Conservation (phyloP, 2,888 invertebrate genomes). For the Thalpophila matura region DNA sequence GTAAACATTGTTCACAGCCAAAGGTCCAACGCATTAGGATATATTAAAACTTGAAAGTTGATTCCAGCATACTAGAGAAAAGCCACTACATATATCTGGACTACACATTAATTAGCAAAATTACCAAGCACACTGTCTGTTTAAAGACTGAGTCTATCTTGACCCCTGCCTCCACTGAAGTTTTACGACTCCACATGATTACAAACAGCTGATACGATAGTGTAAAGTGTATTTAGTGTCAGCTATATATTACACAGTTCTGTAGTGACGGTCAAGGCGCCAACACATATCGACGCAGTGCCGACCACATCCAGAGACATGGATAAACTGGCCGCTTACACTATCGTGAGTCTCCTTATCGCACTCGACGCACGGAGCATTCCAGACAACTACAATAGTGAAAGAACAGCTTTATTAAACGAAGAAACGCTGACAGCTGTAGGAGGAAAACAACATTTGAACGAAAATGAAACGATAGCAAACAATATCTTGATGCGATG, state of each 20-base stretch:
- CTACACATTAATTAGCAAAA: too few relatives aligned
- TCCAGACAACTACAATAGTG: conserved; percentile 65
- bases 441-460: conserved; percentile 87
- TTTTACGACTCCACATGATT: neutral
- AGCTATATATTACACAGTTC: conserved; percentile 11
- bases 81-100: too few relatives aligned
- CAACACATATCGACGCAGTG: conserved; percentile 14
- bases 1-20: too few relatives aligned
- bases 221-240: neutral
- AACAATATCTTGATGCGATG: conserved; percentile 91
- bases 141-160: too few relatives aligned
- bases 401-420: conserved; percentile 70
- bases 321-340: conserved; percentile 38
- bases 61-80: too few relatives aligned
- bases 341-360: conserved; percentile 59
- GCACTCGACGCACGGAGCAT: conserved; percentile 62
- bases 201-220: neutral
- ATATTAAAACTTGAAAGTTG: too few relatives aligned
- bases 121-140: too few relatives aligned
- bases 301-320: conserved; percentile 26
- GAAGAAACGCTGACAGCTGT: conserved; percentile 85
- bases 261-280: conserved; percentile 26
- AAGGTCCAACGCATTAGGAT: too few relatives aligned
- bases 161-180: neutral
- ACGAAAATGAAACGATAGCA: conserved; percentile 84